Base-by-base conservation (phyloP, 2,888 invertebrate genomes). In the Drosophila anomelani region DNA sequence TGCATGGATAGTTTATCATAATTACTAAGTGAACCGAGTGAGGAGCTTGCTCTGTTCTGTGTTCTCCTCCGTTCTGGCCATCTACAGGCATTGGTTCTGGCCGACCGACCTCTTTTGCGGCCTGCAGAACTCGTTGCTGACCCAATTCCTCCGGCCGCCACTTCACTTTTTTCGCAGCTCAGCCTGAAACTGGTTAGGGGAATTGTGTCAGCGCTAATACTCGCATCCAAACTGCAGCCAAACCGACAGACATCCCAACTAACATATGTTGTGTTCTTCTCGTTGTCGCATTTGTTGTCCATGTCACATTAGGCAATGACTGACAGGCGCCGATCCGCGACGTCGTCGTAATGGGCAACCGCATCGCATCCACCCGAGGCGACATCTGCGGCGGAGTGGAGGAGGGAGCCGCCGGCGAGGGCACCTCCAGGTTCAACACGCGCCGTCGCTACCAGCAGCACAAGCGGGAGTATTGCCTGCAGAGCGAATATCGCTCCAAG, bases 401-500 rank as follows among this genome's bases (percentile, higher is more conserved):
- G 7, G 80, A 57, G 41, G 82, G 46, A 3, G 66, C 43, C 34
- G 83, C 55, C 10, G 47, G 23, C n/a, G 74, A 61, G 47, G 62
- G 51, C 3, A 64, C 54, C 32, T 53, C 67, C 7, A 72, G 81
- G 49, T 84, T 79, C 23, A 85, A 85, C 49, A 87, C 89, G 8
- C 80, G 85, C 7, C 68, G 84, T 2, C 80, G 85, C 26, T 85
- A 88, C 63, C 89, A 85, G 74, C 85, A 89, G 55, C 85, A 85
- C 51, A 88, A 89, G 71, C 73, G 72, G 12, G 88, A 85, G 23
- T 80, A 66, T 15, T 79, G 89, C 13, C 44, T 88, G 7, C 89
- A 84, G 70, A 71, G 76, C 54, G 83, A 85, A 39, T 85, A 79
- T 23, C 85, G 85, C 6, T 89, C 91, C 17, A 91, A 91, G 80